Evolutionary conservation across 1,140 invertebrate genomes (phyloP).

Genomic region (Drosophila ananassae): DNA sequence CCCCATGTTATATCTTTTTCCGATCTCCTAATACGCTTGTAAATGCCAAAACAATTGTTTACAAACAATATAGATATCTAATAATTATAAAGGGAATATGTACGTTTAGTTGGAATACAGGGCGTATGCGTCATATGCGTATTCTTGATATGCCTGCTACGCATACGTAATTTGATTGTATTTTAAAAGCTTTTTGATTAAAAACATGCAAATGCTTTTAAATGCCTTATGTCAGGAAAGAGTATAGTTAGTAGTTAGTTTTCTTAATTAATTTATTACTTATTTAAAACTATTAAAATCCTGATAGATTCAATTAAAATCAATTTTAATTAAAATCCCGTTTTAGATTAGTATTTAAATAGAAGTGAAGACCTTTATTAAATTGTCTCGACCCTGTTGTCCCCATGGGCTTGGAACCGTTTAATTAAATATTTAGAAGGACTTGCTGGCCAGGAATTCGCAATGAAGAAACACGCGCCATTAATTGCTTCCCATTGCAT

Average conservation of each 20-base stretch:
- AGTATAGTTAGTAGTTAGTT: too few relatives aligned
- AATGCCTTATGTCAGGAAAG: too few relatives aligned
- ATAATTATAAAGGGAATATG: neutral
- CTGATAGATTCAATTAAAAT: too few relatives aligned
- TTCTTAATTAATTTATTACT: too few relatives aligned
- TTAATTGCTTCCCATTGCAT: constrained; percentile 46
- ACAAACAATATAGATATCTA: neutral
- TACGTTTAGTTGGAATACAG: neutral
- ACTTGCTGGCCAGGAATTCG: constrained; percentile 2
- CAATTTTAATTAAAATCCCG: too few relatives aligned
- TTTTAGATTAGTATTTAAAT: too few relatives aligned
- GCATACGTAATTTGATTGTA: too few relatives aligned
- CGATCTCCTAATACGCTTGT: neutral
- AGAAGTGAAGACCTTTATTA: neutral
- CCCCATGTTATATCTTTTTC: constrained; percentile 1
- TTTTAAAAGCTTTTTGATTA: too few relatives aligned
- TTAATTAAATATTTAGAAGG: constrained; percentile 34
- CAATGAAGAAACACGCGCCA: constrained; percentile 39
- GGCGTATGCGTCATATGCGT: neutral
- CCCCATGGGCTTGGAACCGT: neutral
- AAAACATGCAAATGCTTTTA: too few relatives aligned
- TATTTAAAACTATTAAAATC: too few relatives aligned
- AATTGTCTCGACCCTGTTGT: neutral
- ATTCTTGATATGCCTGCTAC: too few relatives aligned
- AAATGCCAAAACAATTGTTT: constrained; percentile 1